Percentiles rank a stretch among this genome's conserved stretches.
phyloP scores from a whole-genome alignment of 2,113 vertebrate genomes.

The Coreoperca whiteheadi region DNA sequence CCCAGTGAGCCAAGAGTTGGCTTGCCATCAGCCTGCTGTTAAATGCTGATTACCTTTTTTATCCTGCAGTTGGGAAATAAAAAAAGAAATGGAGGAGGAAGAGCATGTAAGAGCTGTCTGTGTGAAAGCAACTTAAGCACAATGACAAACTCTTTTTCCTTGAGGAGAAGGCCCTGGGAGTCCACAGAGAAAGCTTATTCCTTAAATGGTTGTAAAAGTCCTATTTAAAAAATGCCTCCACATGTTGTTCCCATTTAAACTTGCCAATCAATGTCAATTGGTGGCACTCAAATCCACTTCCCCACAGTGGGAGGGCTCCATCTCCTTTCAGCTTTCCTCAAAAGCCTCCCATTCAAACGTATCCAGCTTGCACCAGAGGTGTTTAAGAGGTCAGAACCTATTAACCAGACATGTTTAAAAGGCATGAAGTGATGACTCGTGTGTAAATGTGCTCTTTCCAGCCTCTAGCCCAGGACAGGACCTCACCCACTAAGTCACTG shows the following conservation, averaged over 20 bases:
- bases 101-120: conserved; percentile 21
- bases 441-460: conserved; percentile 67
- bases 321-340: conserved; percentile 15
- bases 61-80: conserved; percentile 41
- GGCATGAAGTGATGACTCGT: not conserved
- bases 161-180: not conserved
- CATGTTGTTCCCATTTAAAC: not conserved
- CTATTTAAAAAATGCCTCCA: not conserved
- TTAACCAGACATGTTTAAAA: conserved; percentile 19
- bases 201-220: not conserved
- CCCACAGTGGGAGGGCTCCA: not conserved
- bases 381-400: not conserved
- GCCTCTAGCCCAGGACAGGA: conserved; percentile 76
- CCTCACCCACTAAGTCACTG: conserved; percentile 87
- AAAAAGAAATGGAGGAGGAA: conserved; percentile 18
- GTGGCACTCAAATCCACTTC: conserved; percentile 6
- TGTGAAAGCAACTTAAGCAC: not conserved
- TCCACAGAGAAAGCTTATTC: not conserved
- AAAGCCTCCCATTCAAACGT: not conserved
- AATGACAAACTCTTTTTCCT: conserved; percentile 9
- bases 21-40: conserved; percentile 59
- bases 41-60: conserved; percentile 64
- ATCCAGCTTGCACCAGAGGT: conserved; percentile 19
- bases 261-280: conserved; percentile 11
- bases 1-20: conserved; percentile 38